Conservation (phyloP, 2,113 vertebrate genomes). For the Antechinus stuartii region DNA sequence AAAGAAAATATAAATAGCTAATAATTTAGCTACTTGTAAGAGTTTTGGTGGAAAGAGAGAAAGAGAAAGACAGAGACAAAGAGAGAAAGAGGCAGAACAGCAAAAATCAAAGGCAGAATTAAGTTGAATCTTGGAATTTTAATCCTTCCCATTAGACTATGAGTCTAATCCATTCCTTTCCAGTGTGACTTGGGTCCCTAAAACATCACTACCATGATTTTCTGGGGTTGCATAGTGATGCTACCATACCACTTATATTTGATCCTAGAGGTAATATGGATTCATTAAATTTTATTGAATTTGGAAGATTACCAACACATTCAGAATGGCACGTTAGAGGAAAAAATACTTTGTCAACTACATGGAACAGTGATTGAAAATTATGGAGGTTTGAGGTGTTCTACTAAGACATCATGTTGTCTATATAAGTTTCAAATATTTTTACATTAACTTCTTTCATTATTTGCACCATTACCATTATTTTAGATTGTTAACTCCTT, state of each 20-base stretch:
- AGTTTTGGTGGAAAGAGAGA: too few relatives aligned
- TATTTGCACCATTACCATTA: slow-evolving; percentile 73
- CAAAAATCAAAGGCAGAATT: neutral
- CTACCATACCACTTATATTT: neutral
- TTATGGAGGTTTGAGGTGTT: neutral
- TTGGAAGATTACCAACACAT: neutral
- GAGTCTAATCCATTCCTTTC: neutral
- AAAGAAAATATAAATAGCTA: too few relatives aligned
- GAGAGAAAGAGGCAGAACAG: too few relatives aligned
- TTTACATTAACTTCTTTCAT: slow-evolving; percentile 75
- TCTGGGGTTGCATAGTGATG: neutral
- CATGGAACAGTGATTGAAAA: neutral
- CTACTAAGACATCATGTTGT: slow-evolving; percentile 19
- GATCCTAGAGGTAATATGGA: neutral
- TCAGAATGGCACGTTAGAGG: neutral
- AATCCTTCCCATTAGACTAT: neutral
- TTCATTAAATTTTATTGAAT: neutral
- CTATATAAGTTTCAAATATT: slow-evolving; percentile 66
- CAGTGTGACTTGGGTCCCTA: neutral
- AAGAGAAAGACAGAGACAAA: too few relatives aligned
- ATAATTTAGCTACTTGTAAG: too few relatives aligned
- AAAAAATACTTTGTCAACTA: neutral
- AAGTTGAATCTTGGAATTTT: neutral
- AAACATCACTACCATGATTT: neutral
- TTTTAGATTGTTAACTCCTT: slow-evolving; percentile 69